Evolutionary conservation across 2,888 invertebrate genomes (phyloP), one percentile per base, ranked within the genome.

Genomic region (Ephialtes manifestator): DNA sequence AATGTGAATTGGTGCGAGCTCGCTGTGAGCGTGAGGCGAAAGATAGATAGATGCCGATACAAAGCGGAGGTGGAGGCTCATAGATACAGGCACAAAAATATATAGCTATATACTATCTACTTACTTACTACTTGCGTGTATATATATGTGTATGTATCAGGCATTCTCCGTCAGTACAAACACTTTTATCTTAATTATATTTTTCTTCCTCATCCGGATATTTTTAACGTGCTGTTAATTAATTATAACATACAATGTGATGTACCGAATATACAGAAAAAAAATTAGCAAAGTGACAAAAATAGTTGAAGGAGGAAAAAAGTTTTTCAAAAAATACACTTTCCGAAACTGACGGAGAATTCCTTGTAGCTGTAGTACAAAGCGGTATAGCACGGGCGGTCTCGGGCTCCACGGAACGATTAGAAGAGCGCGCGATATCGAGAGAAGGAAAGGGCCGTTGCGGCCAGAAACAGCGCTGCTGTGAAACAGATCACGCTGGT

Each of bases 401-500:
- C 55, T 81, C 31, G 48, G 68, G 74, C 78, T 81, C 60, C 48
- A 71, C 68, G 46, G 35, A 28, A 55, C 78, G 75, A 79, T 81
- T 81, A 81, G 74, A 48, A 82, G 78, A 79, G 75, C 70, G 71
- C 65, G 74, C 48, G 71, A 76, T 75, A 85, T 75, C 43, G 63
- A 78, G 76, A 48, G 71, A 80, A 71, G 53, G 85, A 85, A 85
- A 85, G 82, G 79, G 82, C 75, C 79, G 79, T 63, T 65, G 75
- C 31, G 63, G 75, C 35, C 24, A 63, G 31, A 75, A 75, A 75
- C 53, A 72, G 58, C 39, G 67, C 48, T 80, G 65, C 85, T 68
- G 72, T 82, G 70, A 82, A 85, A 85, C 79, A 70, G 78, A 85
- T 85, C 82, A 82, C 79, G 85, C 82, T 82, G 82, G 70, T 75